Evolutionary conservation across 2,797 vertebrate genomes (phyloP).

Genomic region (Odontamblyopus lacepedii): DNA sequence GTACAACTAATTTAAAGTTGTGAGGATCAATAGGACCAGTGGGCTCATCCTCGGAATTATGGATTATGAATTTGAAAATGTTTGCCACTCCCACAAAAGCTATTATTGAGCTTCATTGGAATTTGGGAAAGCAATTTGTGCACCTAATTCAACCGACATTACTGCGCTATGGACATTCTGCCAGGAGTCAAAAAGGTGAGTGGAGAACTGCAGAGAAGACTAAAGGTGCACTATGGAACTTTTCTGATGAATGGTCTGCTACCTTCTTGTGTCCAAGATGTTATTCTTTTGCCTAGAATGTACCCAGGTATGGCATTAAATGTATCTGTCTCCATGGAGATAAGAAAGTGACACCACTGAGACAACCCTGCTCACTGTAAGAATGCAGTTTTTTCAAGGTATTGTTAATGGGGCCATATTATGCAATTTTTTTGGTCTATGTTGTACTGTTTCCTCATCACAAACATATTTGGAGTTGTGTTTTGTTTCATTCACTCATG

Average conservation of each 20-base stretch:
- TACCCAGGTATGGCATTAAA: no score
- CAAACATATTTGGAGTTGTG: no score
- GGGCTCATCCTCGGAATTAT: conserved; percentile 43
- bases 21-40: conserved; percentile 39
- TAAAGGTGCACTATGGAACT: background rate
- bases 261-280: background rate
- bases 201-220: background rate
- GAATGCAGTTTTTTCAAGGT: background rate
- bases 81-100: conserved; percentile 35
- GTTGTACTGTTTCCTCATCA: no score
- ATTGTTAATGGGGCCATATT: no score
- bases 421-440: no score
- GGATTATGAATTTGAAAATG: conserved; percentile 53
- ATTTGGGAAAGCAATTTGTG: conserved; percentile 45
- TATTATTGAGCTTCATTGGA: conserved; percentile 39
- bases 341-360: no score
- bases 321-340: no score
- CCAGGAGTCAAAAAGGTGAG: conserved; percentile 4
- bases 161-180: conserved; percentile 18
- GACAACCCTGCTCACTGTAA: background rate
- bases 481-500: no score
- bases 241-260: background rate
- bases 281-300: no score
- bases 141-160: conserved; percentile 19
- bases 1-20: conserved; percentile 66